phyloP scores from a whole-genome alignment of 2,797 vertebrate genomes.

The Myotis vivesi region DNA sequence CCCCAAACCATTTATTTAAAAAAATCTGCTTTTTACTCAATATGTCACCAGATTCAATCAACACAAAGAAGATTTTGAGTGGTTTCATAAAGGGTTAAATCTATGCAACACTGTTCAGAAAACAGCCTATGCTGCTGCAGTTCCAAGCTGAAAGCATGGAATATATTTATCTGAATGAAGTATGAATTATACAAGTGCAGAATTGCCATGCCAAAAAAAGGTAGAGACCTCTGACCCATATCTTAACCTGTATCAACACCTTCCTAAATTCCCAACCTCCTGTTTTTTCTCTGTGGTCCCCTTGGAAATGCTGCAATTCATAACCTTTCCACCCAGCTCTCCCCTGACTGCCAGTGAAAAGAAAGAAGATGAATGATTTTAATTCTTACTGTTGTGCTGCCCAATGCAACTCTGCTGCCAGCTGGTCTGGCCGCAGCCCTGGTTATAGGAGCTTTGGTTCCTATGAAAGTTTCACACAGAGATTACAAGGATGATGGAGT shows the following conservation, averaged over 20 bases:
- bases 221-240: neutral
- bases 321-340: conserved; percentile 47
- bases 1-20: neutral
- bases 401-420: neutral
- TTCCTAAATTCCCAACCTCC: neutral
- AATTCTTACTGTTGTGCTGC: neutral
- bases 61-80: neutral
- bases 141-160: neutral
- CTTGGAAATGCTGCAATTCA: conserved; percentile 42
- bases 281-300: neutral
- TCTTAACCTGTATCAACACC: neutral
- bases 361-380: conserved; percentile 69
- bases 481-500: neutral
- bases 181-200: neutral
- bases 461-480: neutral
- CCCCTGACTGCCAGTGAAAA: conserved; percentile 46
- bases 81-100: neutral
- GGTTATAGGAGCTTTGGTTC: neutral
- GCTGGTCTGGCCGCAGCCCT: neutral
- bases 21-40: neutral
- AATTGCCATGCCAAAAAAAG: neutral
- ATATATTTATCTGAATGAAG: neutral
- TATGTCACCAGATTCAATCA: neutral
- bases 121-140: neutral
- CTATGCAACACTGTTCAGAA: neutral